Evolutionary conservation across 2,888 invertebrate genomes (phyloP).

Genomic region (Bombylius discolor): DNA sequence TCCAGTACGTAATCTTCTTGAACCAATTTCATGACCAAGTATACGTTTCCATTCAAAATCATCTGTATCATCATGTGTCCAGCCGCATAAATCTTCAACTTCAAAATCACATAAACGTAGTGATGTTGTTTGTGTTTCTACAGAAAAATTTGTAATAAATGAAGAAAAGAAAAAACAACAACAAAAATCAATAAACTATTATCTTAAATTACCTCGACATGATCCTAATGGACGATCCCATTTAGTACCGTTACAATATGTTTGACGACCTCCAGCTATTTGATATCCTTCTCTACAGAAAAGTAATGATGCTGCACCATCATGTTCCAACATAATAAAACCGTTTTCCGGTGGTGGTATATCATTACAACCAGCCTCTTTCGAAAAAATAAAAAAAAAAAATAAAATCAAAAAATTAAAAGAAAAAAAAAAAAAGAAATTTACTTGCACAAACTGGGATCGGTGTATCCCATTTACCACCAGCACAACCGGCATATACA

Average conservation of each 20-base stretch:
- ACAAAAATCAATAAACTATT: not conserved
- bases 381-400: not conserved
- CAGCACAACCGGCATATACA: conserved; percentile 25
- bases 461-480: conserved; percentile 56
- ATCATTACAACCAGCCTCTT: conserved; percentile 43
- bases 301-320: conserved; percentile 46
- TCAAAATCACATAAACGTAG: conserved; percentile 29
- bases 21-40: conserved; percentile 5
- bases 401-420: not conserved
- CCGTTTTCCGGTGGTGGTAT: conserved; percentile 40
- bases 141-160: not conserved
- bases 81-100: conserved; percentile 55
- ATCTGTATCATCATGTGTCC: conserved; percentile 54
- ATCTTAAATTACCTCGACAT: conserved; percentile 36
- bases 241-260: conserved; percentile 56
- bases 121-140: conserved; percentile 10
- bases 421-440: conserved; percentile 29
- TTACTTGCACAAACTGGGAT: conserved; percentile 62
- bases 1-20: conserved; percentile 41
- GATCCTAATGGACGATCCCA: conserved; percentile 58
- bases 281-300: conserved; percentile 53
- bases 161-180: too few relatives aligned
- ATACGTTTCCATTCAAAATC: conserved; percentile 63
- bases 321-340: conserved; percentile 37
- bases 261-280: conserved; percentile 43